Evolutionary conservation across 2,888 invertebrate species (phyloP).

Genomic region (Tholera decimalis): DNA sequence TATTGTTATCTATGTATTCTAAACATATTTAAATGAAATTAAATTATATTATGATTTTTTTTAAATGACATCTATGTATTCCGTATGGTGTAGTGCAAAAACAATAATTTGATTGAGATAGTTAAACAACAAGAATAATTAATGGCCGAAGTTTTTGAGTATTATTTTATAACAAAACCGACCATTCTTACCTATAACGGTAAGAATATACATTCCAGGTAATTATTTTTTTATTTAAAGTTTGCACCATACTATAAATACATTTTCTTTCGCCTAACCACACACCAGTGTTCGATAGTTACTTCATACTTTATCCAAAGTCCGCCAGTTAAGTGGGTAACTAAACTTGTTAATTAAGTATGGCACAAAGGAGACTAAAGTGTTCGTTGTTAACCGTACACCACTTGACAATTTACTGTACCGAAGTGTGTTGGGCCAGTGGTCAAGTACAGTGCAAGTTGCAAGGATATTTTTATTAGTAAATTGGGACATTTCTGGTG

Average conservation of each 20-base stretch:
- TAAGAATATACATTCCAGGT: background rate
- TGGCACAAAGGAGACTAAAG: conserved; percentile 65
- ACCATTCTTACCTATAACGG: too few species aligned
- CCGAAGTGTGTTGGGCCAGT: conserved; percentile 47
- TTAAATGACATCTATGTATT: too few species aligned
- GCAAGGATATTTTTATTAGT: conserved; percentile 11
- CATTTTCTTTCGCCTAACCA: conserved; percentile 37
- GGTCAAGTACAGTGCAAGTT: conserved; percentile 21
- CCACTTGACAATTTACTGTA: conserved; percentile 64
- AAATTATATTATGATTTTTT: too few species aligned
- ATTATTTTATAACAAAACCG: too few species aligned
- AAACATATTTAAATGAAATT: too few species aligned
- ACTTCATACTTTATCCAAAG: conserved; percentile 52
- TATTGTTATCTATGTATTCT: too few species aligned
- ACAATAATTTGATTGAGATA: too few species aligned
- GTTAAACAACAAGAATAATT: too few species aligned
- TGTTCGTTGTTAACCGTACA: conserved; percentile 58
- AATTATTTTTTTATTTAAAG: background rate
- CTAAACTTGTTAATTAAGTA: conserved; percentile 69
- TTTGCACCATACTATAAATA: conserved; percentile 1
- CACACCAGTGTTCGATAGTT: conserved; percentile 51
- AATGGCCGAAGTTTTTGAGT: too few species aligned
- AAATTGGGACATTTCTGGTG: conserved; percentile 1
- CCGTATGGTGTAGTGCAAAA: too few species aligned
- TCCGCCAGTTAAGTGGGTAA: conserved; percentile 53